A percentile compares a stretch with the other conserved stretches of the same genome.
These are phyloP conservation scores for Varanus komodoensis DNA, from an alignment of 2,113 vertebrate genomes.

Conservation along the genomic window DNA sequence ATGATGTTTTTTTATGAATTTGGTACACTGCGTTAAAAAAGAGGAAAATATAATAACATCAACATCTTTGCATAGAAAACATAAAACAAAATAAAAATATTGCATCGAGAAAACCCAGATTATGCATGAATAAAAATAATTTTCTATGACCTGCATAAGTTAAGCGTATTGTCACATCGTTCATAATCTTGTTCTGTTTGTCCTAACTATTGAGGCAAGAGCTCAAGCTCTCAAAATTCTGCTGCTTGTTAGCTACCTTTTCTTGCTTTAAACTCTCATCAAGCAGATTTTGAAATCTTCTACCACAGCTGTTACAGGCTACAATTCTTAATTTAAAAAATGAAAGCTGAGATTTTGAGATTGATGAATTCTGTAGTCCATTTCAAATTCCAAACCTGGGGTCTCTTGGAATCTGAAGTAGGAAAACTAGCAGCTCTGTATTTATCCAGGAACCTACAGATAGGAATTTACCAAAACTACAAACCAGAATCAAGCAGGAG, in stretches of 20 bases:
- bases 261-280: not conserved
- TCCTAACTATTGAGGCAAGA: not conserved
- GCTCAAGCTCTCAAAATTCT: not conserved
- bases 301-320: not conserved
- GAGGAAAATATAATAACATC: not conserved
- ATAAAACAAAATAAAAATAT: not conserved
- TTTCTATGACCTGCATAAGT: not conserved
- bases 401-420: conserved; percentile 3
- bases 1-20: not conserved
- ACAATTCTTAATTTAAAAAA: not conserved
- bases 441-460: not conserved
- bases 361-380: not conserved
- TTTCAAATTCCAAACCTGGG: not conserved
- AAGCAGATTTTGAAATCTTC: not conserved
- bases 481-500: not conserved
- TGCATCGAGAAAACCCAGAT: not conserved
- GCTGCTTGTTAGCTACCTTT: not conserved
- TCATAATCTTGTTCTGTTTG: not conserved
- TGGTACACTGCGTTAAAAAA: not conserved
- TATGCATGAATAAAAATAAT: not conserved
- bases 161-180: not conserved
- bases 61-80: not conserved
- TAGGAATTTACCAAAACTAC: not conserved
- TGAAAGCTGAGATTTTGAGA: not conserved
- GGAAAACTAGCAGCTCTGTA: not conserved